Evolutionary conservation across 2,888 invertebrate species (phyloP).

Genomic region (Metalampra italica): DNA sequence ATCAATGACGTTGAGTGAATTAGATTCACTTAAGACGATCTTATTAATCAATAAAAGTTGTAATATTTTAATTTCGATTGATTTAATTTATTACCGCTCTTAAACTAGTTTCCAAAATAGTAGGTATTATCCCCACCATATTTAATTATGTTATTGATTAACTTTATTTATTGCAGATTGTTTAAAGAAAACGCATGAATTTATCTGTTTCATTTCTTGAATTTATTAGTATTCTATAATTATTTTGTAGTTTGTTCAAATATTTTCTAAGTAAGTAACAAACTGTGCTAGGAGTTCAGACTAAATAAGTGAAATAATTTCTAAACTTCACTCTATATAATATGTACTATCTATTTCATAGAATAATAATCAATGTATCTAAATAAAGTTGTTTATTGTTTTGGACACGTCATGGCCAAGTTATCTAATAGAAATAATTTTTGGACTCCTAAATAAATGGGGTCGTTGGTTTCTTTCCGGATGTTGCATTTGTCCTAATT

Average conservation of each 20-base stretch:
- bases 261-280: too few relatives aligned
- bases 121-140: too few relatives aligned
- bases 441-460: conserved; percentile 50
- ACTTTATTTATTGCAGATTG: too few relatives aligned
- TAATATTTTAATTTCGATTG: conserved; percentile 6
- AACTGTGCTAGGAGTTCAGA: too few relatives aligned
- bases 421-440: conserved; percentile 56
- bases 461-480: conserved; percentile 59
- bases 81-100: neutral
- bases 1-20: conserved; percentile 44
- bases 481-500: conserved; percentile 63
- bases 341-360: too few relatives aligned
- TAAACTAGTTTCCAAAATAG: neutral
- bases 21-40: conserved; percentile 47
- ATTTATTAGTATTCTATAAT: too few relatives aligned
- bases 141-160: too few relatives aligned
- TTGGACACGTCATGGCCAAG: conserved; percentile 56
- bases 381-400: conserved; percentile 29
- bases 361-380: conserved; percentile 2
- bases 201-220: too few relatives aligned
- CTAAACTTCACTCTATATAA: too few relatives aligned
- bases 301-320: too few relatives aligned
- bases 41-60: conserved; percentile 21
- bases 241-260: too few relatives aligned
- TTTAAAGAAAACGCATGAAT: too few relatives aligned